phyloP scores from a whole-genome alignment of 1,140 invertebrate genomes.

The Sycophaga agraensis region DNA sequence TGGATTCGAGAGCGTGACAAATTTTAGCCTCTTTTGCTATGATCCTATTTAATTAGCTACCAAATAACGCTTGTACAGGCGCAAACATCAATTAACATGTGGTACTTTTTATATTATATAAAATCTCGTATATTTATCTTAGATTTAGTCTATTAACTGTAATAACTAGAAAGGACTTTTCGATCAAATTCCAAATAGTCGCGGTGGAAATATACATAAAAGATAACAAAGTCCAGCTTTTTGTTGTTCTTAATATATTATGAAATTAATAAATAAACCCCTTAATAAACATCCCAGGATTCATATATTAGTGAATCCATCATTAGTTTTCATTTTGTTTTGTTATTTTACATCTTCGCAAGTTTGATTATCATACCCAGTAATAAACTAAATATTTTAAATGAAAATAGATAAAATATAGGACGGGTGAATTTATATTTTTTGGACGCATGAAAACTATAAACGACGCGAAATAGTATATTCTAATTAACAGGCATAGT shows the following conservation, averaged over 20 bases:
- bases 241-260: neutral
- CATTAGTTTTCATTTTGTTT: neutral
- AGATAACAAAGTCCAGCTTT: constrained; percentile 4
- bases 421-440: no score
- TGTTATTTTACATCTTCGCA: no score
- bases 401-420: no score
- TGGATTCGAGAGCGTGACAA: constrained; percentile 2
- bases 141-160: constrained; percentile 5
- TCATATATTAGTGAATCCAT: no score
- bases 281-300: no score
- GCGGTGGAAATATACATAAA: constrained; percentile 10
- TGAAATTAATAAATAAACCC: no score
- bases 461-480: no score
- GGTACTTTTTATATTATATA: constrained; percentile 16
- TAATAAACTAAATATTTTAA: no score
- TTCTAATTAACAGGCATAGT: no score
- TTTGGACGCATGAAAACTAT: no score
- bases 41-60: neutral
- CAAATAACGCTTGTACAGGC: constrained; percentile 2
- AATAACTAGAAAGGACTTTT: constrained; percentile 18
- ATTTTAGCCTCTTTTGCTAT: constrained; percentile 1
- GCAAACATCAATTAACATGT: constrained; percentile 11
- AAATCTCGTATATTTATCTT: constrained; percentile 18
- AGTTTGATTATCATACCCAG: no score
- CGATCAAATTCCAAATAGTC: constrained; percentile 9